Percentiles rank a stretch among this genome's conserved stretches.
Conservation (phyloP, 2,797 vertebrate genomes). For the Macropus fuliginosus region DNA sequence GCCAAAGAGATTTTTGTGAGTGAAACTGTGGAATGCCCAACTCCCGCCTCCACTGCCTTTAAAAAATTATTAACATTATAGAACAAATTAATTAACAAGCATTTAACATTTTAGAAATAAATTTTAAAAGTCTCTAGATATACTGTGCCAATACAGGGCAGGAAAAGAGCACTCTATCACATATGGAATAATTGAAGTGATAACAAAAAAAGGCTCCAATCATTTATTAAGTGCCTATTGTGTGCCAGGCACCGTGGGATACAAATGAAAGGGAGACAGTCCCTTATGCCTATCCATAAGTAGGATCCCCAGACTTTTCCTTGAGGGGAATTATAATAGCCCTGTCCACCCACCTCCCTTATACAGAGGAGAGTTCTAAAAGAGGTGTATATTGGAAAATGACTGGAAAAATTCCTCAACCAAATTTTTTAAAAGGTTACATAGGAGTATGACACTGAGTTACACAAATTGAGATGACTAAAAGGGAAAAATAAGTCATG, state of each 20-base stretch:
- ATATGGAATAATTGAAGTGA: conserved; percentile 43
- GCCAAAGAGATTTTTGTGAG: conserved; percentile 55
- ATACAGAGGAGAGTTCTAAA: background rate
- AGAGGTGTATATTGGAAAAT: conserved; percentile 13
- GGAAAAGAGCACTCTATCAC: conserved; percentile 21
- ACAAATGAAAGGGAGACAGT: background rate
- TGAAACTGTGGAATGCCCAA: conserved; percentile 52
- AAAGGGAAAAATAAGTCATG: background rate
- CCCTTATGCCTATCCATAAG: background rate
- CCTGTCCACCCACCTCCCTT: background rate
- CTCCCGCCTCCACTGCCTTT: conserved; percentile 55
- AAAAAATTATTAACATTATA: conserved; percentile 59
- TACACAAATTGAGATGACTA: background rate
- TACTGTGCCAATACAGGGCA: conserved; percentile 10
- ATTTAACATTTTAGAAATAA: background rate
- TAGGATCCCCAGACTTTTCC: background rate
- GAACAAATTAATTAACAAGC: conserved; percentile 60
- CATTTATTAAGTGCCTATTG: background rate
- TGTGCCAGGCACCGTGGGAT: background rate
- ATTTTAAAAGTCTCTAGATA: conserved; percentile 29
- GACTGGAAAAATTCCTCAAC: background rate
- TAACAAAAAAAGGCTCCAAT: conserved; percentile 43
- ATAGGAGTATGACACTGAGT: background rate
- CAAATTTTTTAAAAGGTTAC: background rate
- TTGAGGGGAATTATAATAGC: background rate